Evolutionary conservation across 2,113 vertebrate genomes (phyloP), one percentile per base, ranked within the genome.

Genomic region (Ptychochromis oligacanthus): DNA sequence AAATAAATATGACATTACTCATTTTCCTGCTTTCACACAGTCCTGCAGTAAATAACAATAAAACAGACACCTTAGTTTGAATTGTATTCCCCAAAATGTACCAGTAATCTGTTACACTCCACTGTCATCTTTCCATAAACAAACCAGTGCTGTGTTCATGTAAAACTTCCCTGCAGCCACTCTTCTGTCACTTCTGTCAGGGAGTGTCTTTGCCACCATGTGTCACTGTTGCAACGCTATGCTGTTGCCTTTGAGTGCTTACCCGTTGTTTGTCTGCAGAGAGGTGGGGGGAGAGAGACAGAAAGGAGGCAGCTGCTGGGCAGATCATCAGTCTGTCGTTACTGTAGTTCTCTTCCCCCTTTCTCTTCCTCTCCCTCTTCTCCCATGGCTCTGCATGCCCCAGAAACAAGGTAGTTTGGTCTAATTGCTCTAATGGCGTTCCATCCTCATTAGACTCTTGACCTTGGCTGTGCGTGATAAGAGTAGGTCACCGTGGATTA

Each of bases 381-480:
- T 93, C 89, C 74, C 88, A 11, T 88, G 91, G 81, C 89, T 89
- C 90, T 77, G 75, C 87, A 75, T 91, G 92, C 88, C 92, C 93
- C 89, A 92, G 91, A 94, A 94, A 94, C 90, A 91, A 94, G 93
- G 92, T 91, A 91, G 92, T 88, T 90, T 82, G 34, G 24, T 90
- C 85, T 95, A 95, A 95, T 95, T 95, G 91, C 91, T 93, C 90
- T 94, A 94, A 95, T 93, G 89, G 91, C 81, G 88, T 93, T 89
- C 93, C 87, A 87, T 94, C 84, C 94, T 95, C 93, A 93, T 94
- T 94, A 94, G 92, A 92, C 92, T 92, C 93, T 95, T 94, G 94
- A 95, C 93, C 94, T 94, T 94, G 95, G 88, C 87, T 74, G 87
- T 92, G 88, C 67, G 77, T 93, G 91, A 94, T 93, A 94, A 93